phyloP scores from a whole-genome alignment of 2,888 invertebrate genomes.

The Scaptodrosophila latifasciaeformis region DNA sequence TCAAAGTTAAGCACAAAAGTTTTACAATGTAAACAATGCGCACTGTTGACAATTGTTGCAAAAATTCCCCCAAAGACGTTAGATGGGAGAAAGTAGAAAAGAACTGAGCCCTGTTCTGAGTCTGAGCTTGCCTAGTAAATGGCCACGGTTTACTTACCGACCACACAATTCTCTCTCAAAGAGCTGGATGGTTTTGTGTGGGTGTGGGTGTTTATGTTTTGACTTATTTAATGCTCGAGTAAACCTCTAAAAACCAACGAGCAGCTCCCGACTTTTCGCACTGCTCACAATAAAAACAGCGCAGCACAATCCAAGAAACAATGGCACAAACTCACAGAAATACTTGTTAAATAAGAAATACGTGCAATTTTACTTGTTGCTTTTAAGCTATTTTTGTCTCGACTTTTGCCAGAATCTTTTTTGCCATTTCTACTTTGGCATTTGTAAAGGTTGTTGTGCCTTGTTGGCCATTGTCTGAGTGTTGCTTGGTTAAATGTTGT shows the following conservation, averaged over 20 bases:
- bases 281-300: not conserved
- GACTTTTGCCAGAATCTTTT: not conserved
- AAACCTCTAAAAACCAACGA: constrained; percentile 48
- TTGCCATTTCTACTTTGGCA: constrained; percentile 13
- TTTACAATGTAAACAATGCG: constrained; percentile 10
- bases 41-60: constrained; percentile 58
- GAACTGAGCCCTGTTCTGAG: not conserved
- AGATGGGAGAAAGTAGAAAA: too few relatives aligned
- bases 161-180: too few relatives aligned
- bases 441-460: not conserved
- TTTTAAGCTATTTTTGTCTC: not conserved
- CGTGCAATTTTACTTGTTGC: constrained; percentile 60
- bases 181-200: too few relatives aligned
- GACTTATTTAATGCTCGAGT: constrained; percentile 66
- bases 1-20: constrained; percentile 27
- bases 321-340: constrained; percentile 53
- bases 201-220: constrained; percentile 44
- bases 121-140: not conserved
- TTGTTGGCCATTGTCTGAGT: constrained; percentile 1
- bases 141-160: too few relatives aligned
- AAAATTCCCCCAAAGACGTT: not conserved
- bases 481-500: not conserved
- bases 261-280: too few relatives aligned
- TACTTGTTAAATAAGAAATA: constrained; percentile 59
- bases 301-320: constrained; percentile 34